These are phyloP conservation scores for Pelusios castaneus DNA, from an alignment of 2,113 vertebrate species.

Conservation along the genomic window DNA sequence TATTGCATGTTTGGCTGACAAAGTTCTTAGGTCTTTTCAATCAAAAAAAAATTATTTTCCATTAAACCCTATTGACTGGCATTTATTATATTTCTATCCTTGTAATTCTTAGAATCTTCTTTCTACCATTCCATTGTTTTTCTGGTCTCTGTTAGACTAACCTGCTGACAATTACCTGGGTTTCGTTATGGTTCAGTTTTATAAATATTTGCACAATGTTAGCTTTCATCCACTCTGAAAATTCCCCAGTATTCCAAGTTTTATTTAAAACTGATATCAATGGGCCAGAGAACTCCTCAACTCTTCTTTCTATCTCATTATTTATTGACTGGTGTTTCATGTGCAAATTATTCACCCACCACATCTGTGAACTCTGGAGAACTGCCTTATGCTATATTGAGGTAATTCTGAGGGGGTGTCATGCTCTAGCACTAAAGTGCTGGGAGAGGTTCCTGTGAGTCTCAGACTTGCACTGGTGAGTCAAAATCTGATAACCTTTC, in stretches of 20 bases:
- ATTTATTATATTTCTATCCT: neutral
- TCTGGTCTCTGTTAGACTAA: neutral
- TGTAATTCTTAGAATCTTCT: neutral
- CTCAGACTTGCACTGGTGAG: neutral
- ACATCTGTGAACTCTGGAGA: neutral
- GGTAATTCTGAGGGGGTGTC: neutral
- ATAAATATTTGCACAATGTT: neutral
- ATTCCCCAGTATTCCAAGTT: neutral
- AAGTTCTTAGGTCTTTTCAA: neutral
- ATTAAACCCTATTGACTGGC: neutral
- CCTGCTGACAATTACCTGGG: neutral
- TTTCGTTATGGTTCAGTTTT: neutral
- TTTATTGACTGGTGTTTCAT: neutral
- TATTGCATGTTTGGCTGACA: neutral
- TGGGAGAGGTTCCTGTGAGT: neutral
- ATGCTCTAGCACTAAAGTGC: neutral
- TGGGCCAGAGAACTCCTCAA: neutral
- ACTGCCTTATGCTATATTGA: neutral
- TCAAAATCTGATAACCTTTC: neutral
- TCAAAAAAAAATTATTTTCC: too few species aligned
- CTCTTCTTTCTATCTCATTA: neutral
- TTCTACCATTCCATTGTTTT: neutral
- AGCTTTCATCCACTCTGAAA: neutral
- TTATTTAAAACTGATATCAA: neutral
- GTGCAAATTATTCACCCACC: neutral